Conservation (phyloP, 2,113 vertebrate species). For the Sorex fumeus region DNA sequence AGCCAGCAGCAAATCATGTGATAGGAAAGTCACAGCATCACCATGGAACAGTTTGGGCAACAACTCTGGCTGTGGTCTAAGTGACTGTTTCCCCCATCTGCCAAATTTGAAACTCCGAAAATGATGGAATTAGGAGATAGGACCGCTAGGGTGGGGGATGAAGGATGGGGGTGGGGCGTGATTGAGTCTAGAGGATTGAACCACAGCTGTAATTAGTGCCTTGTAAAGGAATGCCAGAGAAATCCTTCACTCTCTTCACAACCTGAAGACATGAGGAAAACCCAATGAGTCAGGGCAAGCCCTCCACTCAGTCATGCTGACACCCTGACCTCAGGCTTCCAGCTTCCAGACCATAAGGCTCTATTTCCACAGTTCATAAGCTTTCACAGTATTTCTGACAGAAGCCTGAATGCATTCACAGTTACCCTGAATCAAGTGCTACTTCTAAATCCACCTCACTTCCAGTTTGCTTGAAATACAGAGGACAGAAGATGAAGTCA, state of each 20-base stretch:
- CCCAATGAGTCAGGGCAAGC: neutral
- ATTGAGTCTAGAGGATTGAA: neutral
- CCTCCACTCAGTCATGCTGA: neutral
- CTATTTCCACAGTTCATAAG: neutral
- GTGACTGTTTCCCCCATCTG: neutral
- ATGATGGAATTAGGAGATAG: neutral
- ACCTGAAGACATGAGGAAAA: neutral
- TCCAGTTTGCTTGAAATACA: conserved; percentile 14
- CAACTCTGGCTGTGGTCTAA: neutral
- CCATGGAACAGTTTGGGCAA: neutral
- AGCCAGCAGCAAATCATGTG: neutral
- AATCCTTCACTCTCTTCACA: neutral
- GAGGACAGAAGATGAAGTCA: neutral
- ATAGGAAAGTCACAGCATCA: neutral
- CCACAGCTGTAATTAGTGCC: neutral
- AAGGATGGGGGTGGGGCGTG: no score
- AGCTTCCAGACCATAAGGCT: neutral
- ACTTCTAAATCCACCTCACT: neutral
- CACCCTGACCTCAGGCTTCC: neutral
- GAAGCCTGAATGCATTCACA: neutral
- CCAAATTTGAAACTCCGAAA: neutral
- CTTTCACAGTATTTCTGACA: neutral
- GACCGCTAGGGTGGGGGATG: no score
- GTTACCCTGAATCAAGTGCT: neutral
- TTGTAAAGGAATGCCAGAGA: neutral